A percentile compares a stretch with the other conserved stretches of the same genome.
Evolutionary conservation across 1,140 invertebrate species (phyloP).

Genomic region (Drosophila chauvacae): DNA sequence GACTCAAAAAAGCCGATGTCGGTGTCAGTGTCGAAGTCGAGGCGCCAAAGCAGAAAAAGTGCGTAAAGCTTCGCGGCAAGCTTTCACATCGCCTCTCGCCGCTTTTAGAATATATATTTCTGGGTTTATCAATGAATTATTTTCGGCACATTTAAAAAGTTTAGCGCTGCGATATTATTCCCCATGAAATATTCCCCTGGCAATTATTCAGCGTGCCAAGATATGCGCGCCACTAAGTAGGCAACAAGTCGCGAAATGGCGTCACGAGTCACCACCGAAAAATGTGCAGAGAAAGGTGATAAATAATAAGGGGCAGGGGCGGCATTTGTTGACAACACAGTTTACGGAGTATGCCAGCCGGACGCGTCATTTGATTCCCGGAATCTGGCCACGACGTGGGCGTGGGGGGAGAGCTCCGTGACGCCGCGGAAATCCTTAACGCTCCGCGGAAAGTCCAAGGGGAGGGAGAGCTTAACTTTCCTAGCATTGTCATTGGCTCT

Average conservation of each 20-base stretch:
- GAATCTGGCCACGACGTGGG: constrained; percentile 27
- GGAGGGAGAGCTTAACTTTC: neutral
- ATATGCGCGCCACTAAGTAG: constrained; percentile 59
- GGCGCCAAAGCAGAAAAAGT: constrained; percentile 48
- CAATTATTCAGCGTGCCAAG: constrained; percentile 64
- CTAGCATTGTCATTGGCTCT: neutral
- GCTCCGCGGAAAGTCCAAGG: neutral
- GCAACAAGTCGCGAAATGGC: constrained; percentile 56
- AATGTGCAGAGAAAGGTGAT: constrained; percentile 4
- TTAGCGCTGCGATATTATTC: constrained; percentile 43
- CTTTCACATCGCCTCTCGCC: constrained; percentile 32
- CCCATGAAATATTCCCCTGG: constrained; percentile 55
- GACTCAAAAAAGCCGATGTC: constrained; percentile 13
- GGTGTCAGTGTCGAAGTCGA: constrained; percentile 6
- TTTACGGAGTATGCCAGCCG: constrained; percentile 25
- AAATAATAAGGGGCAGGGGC: constrained; percentile 4
- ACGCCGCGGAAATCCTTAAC: constrained; percentile 43
- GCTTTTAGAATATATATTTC: neutral
- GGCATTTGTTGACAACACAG: constrained; percentile 63
- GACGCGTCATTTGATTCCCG: constrained; percentile 56
- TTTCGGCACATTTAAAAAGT: constrained; percentile 61
- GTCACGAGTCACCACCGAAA: constrained; percentile 30
- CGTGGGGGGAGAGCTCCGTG: constrained; percentile 35
- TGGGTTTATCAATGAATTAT: constrained; percentile 75
- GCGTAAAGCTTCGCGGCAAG: constrained; percentile 69